Base-by-base conservation (phyloP, 53 echinoderm and acorn worm genomes). In the Zoroaster sp. region DNA sequence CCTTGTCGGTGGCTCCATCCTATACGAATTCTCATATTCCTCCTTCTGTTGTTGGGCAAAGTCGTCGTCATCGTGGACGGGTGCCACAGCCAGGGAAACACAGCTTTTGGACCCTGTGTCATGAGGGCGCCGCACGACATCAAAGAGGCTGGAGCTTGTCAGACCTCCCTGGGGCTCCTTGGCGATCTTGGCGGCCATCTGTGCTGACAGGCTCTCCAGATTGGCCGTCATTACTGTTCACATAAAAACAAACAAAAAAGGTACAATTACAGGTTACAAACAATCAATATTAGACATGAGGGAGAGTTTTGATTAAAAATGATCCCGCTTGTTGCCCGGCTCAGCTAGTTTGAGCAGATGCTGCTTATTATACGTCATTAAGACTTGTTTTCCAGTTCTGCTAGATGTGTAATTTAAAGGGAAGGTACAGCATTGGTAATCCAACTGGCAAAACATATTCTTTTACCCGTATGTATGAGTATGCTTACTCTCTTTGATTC, bases 1-100 rank as follows among this genome's bases (percentile, higher is more conserved):
- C 95, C 91, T 91, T 13, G 91, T 95, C 39, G 92, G 87, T 25
- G 95, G 95, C 47, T 95, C 95, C 95, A 95, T 89, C 10, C 78
- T 79, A 44, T 93, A 95, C 0, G 93, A 85, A 78, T 95, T 95
- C 37, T 95, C 95, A 78, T 72, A 93, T 66, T 93, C 91, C 18
- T 63, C 67, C n/a, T 88, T 79, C 12, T 86, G 69, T 69, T 87
- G 86, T 6, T 73, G 82, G 0, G 80, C 66, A 53, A 80, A 93
- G n/a, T 93, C 91, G 5, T 87, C 87, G 32, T 93, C 92, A 42
- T 92, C 92, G 36, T 91, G 74, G 14, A 87, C 72, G 0, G 95
- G 95, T 21, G 91, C 93, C 39, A 89, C 89, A 18, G 86, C 93
- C 23, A 95, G 76, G 0, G 95, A 91, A 7, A 95, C 51, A 75